Percentiles rank a stretch among this genome's conserved stretches.
Conservation (phyloP, 2,888 invertebrate species). For the Axea sp. region DNA sequence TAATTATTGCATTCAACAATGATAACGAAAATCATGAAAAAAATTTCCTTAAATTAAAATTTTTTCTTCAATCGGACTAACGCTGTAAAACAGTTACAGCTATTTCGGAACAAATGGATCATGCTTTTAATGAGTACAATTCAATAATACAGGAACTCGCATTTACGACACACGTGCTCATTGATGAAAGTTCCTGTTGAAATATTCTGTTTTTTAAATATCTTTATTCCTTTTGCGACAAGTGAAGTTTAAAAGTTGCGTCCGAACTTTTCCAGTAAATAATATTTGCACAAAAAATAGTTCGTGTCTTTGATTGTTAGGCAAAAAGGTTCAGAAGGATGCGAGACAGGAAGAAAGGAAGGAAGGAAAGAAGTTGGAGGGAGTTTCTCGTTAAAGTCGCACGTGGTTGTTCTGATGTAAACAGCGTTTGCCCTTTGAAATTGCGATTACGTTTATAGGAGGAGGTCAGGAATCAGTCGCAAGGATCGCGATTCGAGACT, state of each 20-base stretch:
- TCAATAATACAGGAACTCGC: too few species aligned
- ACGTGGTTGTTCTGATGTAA: conserved; percentile 47
- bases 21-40: neutral
- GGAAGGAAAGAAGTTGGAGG: conserved; percentile 31
- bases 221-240: conserved; percentile 1
- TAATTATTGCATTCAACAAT: conserved; percentile 2
- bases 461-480: conserved; percentile 32
- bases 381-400: conserved; percentile 52
- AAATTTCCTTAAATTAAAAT: too few species aligned
- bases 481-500: conserved; percentile 32
- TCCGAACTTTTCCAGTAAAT: conserved; percentile 5
- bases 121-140: too few species aligned
- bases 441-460: conserved; percentile 28
- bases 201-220: neutral
- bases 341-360: conserved; percentile 52
- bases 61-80: neutral
- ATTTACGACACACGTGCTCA: too few species aligned
- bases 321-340: conserved; percentile 48
- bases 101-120: too few species aligned
- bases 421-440: conserved; percentile 54
- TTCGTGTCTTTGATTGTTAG: conserved; percentile 54
- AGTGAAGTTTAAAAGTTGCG: neutral
- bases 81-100: too few species aligned
- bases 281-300: conserved; percentile 36
- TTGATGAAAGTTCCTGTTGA: too few species aligned